These are phyloP conservation scores for Halcyon leucocephala DNA, from an alignment of 2,797 vertebrate species.

Conservation along the genomic window DNA sequence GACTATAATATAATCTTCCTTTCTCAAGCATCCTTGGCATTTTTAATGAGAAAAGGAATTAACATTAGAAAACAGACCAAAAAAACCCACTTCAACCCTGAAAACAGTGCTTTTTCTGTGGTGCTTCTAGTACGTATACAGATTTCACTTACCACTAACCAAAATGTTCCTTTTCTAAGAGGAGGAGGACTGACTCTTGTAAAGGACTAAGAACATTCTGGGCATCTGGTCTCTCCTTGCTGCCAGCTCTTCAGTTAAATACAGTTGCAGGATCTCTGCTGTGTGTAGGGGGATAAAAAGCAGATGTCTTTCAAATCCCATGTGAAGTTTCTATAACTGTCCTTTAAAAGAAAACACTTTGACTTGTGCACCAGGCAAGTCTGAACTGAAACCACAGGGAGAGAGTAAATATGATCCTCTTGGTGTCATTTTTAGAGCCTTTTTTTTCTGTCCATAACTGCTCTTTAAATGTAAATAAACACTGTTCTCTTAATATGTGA, in stretches of 20 bases:
- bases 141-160: background rate
- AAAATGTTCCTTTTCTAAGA: background rate
- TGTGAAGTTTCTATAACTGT: conserved; percentile 8
- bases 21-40: background rate
- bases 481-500: conserved; percentile 32
- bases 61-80: background rate
- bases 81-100: background rate
- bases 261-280: background rate
- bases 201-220: background rate
- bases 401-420: conserved; percentile 7
- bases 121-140: background rate
- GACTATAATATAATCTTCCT: background rate
- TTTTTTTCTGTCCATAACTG: conserved; percentile 22
- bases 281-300: background rate
- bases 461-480: conserved; percentile 66
- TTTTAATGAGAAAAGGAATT: background rate
- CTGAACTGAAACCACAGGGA: conserved; percentile 25
- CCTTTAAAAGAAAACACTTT: conserved; percentile 35
- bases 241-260: conserved; percentile 18
- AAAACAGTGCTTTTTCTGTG: background rate
- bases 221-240: background rate
- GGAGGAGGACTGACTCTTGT: background rate
- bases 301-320: conserved; percentile 32
- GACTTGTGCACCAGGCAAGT: background rate
- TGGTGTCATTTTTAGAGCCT: conserved; percentile 14